Evolutionary conservation across 2,888 invertebrate genomes (phyloP).

Genomic region (Phortica magna): DNA sequence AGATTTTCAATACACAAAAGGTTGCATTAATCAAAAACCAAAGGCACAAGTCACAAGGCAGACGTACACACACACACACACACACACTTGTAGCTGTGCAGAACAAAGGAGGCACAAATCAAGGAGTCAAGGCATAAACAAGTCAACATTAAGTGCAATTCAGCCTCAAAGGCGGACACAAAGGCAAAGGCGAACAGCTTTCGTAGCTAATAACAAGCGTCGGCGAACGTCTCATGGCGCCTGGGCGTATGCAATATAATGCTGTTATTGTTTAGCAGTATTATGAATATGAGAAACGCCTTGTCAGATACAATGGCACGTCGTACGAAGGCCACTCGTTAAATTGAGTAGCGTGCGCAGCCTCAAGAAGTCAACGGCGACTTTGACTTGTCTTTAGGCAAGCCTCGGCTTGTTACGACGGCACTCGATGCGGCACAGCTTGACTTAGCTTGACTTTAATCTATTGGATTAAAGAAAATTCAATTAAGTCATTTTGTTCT

Average conservation of each 20-base stretch:
- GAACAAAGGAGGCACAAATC: neutral
- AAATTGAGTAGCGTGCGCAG: neutral
- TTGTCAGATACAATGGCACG: neutral
- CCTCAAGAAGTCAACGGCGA: neutral
- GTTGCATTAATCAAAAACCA: conserved; percentile 7
- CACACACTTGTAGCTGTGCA: neutral
- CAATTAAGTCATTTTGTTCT: conserved; percentile 29
- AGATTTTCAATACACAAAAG: conserved; percentile 10
- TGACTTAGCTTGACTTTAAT: conserved; percentile 28
- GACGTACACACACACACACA: no score
- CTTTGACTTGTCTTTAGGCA: neutral
- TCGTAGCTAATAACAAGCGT: neutral
- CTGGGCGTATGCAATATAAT: conserved; percentile 54
- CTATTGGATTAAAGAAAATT: conserved; percentile 40
- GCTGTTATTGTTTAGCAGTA: conserved; percentile 65
- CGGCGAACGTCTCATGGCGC: neutral
- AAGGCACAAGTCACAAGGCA: neutral
- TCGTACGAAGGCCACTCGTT: neutral
- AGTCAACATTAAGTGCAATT: no score
- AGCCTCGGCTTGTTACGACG: neutral
- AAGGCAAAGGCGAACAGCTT: neutral
- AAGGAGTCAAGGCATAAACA: neutral
- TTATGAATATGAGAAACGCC: conserved; percentile 47
- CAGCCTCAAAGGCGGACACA: neutral
- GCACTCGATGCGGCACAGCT: neutral